Conservation (phyloP, 2,113 vertebrate genomes). For the Piprites chloris region DNA sequence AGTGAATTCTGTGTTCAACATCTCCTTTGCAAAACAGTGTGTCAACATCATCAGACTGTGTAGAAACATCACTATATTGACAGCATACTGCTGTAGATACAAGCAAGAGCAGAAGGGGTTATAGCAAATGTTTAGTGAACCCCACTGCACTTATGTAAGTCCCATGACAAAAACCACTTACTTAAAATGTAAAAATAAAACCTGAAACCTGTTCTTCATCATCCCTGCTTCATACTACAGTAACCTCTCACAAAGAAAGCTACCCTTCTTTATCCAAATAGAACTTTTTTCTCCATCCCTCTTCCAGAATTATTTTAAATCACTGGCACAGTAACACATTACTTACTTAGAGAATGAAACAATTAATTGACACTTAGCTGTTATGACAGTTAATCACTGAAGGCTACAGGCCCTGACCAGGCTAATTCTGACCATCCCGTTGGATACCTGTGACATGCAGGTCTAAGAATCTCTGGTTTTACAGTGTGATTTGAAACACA, state of each 20-base stretch:
- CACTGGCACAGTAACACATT: background rate
- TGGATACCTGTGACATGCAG: background rate
- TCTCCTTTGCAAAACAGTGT: background rate
- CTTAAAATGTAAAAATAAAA: background rate
- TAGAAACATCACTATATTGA: background rate
- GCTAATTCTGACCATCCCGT: background rate
- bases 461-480: background rate
- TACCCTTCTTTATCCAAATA: background rate
- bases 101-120: background rate
- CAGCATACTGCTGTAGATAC: background rate
- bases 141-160: rapidly evolving
- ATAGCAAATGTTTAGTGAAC: background rate
- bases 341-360: background rate
- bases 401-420: background rate
- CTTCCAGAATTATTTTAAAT: background rate
- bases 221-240: background rate
- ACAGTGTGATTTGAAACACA: background rate
- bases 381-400: background rate
- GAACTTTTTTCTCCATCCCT: background rate
- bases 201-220: background rate
- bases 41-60: background rate
- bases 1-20: background rate
- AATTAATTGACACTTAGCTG: background rate
- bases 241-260: background rate
- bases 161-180: background rate